A percentile compares a stretch with the other conserved stretches of the same genome.
Conservation (phyloP, 2,888 invertebrate genomes). For the Agrotis exclamationis region DNA sequence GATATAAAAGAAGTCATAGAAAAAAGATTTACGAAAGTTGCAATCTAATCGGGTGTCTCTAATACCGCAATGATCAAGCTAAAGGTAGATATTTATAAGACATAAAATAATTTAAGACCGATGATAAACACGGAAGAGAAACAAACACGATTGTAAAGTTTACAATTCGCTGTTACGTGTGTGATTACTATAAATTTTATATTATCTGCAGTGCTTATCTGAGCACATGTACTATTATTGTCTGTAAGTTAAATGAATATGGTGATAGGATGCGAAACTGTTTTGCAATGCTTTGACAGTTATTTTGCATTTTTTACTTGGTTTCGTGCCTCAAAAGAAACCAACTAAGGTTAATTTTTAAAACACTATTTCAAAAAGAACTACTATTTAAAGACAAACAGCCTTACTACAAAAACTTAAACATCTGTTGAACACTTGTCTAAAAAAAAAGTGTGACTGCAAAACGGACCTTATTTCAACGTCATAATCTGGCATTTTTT, state of each 20-base stretch:
- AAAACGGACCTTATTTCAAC: too few relatives aligned
- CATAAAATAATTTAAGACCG: neutral
- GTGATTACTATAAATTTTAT: constrained; percentile 23
- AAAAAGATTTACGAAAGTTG: neutral
- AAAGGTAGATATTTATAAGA: neutral
- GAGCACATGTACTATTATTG: constrained; percentile 15
- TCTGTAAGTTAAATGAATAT: constrained; percentile 5
- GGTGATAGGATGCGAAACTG: neutral
- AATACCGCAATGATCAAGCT: neutral
- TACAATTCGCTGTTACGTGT: constrained; percentile 32
- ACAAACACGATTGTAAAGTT: constrained; percentile 35
- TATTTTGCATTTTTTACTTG: too few relatives aligned
- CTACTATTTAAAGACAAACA: too few relatives aligned
- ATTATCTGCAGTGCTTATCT: constrained; percentile 26
- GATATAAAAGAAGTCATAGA: neutral
- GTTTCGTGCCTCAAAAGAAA: too few relatives aligned
- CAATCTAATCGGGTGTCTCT: neutral
- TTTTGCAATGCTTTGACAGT: too few relatives aligned
- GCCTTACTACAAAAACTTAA: too few relatives aligned
- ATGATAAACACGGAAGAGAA: neutral
- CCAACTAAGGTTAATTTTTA: too few relatives aligned
- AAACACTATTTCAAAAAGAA: too few relatives aligned
- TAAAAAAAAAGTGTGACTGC: too few relatives aligned
- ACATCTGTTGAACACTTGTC: too few relatives aligned
- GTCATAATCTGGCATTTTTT: too few relatives aligned